Percentiles rank a stretch among this genome's conserved stretches.
Evolutionary conservation across 2,888 invertebrate genomes (phyloP).

Genomic region (Hypolimnas misippus): DNA sequence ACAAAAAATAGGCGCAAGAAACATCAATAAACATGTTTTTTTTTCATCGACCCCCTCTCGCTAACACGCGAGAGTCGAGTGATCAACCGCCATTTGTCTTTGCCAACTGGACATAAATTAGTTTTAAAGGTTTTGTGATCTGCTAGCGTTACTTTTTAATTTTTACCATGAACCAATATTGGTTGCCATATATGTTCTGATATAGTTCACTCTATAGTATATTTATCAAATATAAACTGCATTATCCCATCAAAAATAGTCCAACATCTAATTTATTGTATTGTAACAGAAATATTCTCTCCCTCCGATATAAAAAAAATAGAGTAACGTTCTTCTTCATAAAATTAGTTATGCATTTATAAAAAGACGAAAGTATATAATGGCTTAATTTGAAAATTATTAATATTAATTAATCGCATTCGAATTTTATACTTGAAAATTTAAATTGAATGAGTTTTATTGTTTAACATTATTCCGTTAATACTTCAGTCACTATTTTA

Average conservation of each 20-base stretch:
- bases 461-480: constrained; percentile 65
- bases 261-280: constrained; percentile 38
- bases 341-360: constrained; percentile 48
- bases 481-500: constrained; percentile 79
- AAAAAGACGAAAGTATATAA: constrained; percentile 50
- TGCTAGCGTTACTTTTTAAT: constrained; percentile 79
- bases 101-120: constrained; percentile 81
- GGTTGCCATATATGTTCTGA: constrained; percentile 76
- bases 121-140: constrained; percentile 80
- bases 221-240: constrained; percentile 45
- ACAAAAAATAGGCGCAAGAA: constrained; percentile 79
- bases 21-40: constrained; percentile 71
- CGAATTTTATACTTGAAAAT: constrained; percentile 60
- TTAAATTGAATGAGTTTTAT: constrained; percentile 64
- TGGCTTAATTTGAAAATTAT: constrained; percentile 51
- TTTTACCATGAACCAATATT: constrained; percentile 73
- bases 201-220: constrained; percentile 63
- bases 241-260: constrained; percentile 41
- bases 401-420: constrained; percentile 50
- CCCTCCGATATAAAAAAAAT: constrained; percentile 45
- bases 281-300: constrained; percentile 39
- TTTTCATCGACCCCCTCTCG: constrained; percentile 72
- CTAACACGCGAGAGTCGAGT: constrained; percentile 68
- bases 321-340: constrained; percentile 44
- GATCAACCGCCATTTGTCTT: constrained; percentile 81